phyloP scores from a whole-genome alignment of 1,140 invertebrate genomes.

The Asobara japonica region DNA sequence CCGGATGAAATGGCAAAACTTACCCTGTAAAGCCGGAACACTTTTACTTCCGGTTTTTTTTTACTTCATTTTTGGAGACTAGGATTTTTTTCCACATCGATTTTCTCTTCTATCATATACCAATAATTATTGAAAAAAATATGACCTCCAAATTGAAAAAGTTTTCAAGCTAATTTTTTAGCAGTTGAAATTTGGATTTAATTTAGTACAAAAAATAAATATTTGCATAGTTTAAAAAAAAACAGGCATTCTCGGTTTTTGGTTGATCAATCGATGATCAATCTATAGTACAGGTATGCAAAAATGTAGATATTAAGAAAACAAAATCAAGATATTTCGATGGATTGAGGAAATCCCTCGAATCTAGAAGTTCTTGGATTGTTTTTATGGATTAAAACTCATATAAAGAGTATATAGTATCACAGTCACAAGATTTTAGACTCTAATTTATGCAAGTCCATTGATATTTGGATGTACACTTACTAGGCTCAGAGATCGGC shows the following conservation, averaged over 20 bases:
- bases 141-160: neutral
- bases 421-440: slow-evolving; percentile 20
- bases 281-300: neutral
- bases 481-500: too few relatives aligned
- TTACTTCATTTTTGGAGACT: neutral
- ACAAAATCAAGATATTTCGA: neutral
- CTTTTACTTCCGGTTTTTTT: neutral
- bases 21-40: neutral
- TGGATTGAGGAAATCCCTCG: neutral
- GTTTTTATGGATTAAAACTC: neutral
- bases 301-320: neutral
- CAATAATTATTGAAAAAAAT: neutral
- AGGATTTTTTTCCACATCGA: neutral
- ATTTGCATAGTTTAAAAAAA: neutral
- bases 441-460: neutral
- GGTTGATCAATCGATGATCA: neutral
- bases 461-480: neutral
- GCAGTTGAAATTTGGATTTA: neutral
- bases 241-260: neutral
- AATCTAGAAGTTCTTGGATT: neutral
- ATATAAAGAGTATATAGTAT: slow-evolving; percentile 19
- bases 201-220: neutral
- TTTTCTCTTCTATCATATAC: neutral
- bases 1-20: neutral
- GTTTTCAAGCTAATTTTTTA: neutral